Conservation (phyloP, 2,888 invertebrate species). For the Cremastinae sp. region DNA sequence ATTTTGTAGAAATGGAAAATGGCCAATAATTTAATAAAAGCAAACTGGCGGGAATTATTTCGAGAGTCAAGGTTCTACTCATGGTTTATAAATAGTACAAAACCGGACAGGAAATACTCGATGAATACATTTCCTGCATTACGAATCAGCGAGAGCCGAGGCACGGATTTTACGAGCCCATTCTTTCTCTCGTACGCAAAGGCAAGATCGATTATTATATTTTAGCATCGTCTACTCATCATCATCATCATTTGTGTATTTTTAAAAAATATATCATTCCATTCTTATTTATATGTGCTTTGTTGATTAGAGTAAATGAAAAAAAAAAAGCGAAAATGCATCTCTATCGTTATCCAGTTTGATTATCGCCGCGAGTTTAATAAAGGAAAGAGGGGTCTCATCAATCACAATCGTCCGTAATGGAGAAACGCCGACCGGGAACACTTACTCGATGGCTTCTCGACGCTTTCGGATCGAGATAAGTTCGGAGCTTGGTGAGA, state of each 20-base stretch:
- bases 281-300: neutral
- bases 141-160: conserved; percentile 41
- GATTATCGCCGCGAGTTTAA: conserved; percentile 22
- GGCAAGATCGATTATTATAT: neutral
- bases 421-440: neutral
- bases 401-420: conserved; percentile 33
- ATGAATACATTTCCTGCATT: conserved; percentile 58
- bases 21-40: conserved; percentile 33
- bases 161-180: neutral
- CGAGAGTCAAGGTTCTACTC: conserved; percentile 40
- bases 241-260: too few relatives aligned
- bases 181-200: neutral
- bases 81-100: conserved; percentile 48
- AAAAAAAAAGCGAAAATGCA: too few relatives aligned
- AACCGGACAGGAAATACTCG: conserved; percentile 52
- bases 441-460: conserved; percentile 94
- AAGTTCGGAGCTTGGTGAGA: conserved; percentile 96
- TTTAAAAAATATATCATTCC: too few relatives aligned
- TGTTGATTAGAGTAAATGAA: neutral
- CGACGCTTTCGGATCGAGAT: conserved; percentile 97
- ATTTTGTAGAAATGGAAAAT: conserved; percentile 31
- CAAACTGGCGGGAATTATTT: conserved; percentile 19
- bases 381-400: conserved; percentile 27
- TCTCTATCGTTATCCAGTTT: conserved; percentile 2
- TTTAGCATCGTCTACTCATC: neutral